Evolutionary conservation across 2,888 invertebrate genomes (phyloP).

Genomic region (Ommatoiulus sabulosus): DNA sequence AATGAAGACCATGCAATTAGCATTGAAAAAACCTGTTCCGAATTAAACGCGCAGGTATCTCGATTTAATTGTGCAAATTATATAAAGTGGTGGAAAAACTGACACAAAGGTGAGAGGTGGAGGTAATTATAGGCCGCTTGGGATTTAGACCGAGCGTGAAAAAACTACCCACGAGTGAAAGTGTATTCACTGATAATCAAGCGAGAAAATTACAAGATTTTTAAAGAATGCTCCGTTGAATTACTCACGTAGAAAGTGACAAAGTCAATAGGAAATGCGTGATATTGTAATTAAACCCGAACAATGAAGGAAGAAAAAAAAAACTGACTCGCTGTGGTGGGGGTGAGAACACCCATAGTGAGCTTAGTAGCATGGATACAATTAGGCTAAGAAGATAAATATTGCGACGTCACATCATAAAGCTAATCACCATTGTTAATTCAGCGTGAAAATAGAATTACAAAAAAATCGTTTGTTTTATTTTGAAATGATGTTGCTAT

Average conservation of each 20-base stretch:
- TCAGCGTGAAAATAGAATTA: not conserved
- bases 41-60: not conserved
- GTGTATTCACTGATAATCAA: conserved; percentile 17
- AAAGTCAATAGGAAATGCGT: not conserved
- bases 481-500: not conserved
- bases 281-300: not conserved
- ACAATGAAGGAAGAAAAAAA: not conserved
- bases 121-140: not conserved
- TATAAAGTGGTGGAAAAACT: not conserved
- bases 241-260: not conserved
- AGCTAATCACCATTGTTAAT: not conserved
- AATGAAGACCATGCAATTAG: too few species aligned
- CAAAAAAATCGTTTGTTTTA: not conserved
- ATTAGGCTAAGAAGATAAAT: not conserved
- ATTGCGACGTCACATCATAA: not conserved
- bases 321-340: not conserved
- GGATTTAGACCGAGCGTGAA: not conserved
- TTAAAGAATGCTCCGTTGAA: not conserved
- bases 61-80: not conserved
- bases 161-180: not conserved
- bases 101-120: not conserved
- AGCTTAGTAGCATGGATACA: not conserved
- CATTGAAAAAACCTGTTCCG: too few species aligned
- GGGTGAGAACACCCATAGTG: not conserved
- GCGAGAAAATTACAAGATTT: not conserved